These are phyloP conservation scores for Sminthurides bifidus DNA, from an alignment of 1,140 invertebrate species.

Conservation along the genomic window DNA sequence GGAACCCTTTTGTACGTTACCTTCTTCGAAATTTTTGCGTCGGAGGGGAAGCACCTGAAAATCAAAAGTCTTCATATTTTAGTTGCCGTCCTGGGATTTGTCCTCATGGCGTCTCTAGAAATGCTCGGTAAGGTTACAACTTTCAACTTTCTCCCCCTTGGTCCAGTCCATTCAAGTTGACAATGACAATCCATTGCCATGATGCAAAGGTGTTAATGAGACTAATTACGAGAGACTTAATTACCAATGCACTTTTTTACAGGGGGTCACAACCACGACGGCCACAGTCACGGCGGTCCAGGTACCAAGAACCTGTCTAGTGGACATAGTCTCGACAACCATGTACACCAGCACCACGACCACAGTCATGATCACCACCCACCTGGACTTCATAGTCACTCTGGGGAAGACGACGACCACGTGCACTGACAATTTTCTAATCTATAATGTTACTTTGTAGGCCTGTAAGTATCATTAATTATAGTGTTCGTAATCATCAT, in stretches of 20 bases:
- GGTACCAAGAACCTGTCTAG: too few relatives aligned
- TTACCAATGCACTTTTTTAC: not conserved
- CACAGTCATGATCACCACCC: slow-evolving; percentile 19
- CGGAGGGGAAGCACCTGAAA: slow-evolving; percentile 46
- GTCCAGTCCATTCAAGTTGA: too few relatives aligned
- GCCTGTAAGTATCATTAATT: too few relatives aligned
- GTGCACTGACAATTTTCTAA: slow-evolving; percentile 1
- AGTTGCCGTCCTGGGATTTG: slow-evolving; percentile 27
- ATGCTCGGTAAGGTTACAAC: slow-evolving; percentile 27
- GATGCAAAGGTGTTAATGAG: too few relatives aligned
- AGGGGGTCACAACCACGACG: slow-evolving; percentile 21
- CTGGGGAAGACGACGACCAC: not conserved
- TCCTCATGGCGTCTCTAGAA: slow-evolving; percentile 27
- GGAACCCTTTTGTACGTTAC: slow-evolving; percentile 52
- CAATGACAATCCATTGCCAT: too few relatives aligned
- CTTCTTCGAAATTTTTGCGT: slow-evolving; percentile 47
- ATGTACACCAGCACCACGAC: slow-evolving; percentile 12
- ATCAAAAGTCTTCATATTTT: slow-evolving; percentile 27
- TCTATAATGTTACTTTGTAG: too few relatives aligned
- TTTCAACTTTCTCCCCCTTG: too few relatives aligned
- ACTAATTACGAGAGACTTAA: not conserved
- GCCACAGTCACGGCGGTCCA: slow-evolving; percentile 8
- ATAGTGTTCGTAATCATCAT: too few relatives aligned
- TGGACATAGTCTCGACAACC: slow-evolving; percentile 5
- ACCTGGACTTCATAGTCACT: not conserved